Base-by-base conservation (phyloP, 1,140 invertebrate genomes). In the Habropoda laboriosa region DNA sequence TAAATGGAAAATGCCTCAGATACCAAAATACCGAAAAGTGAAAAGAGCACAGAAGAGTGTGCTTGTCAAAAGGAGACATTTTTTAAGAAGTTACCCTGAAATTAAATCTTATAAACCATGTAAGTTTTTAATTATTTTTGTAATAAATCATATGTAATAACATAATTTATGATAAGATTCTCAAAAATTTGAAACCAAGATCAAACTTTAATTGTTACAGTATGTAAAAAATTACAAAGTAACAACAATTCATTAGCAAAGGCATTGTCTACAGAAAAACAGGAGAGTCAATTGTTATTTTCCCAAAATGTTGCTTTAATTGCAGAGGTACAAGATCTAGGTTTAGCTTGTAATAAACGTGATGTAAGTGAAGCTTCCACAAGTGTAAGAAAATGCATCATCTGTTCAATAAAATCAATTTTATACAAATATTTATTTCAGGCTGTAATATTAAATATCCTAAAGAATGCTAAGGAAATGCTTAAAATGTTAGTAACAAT, bases 161-260 rank as follows among this genome's bases (percentile, higher is more conserved):
- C 5, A n/a, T 21, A 35, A 35, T 60, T 5, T 13, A n/a, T n/a
- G n/a, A n/a, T n/a, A n/a, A n/a, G n/a, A n/a, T 35, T 35, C 60
- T 32, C 10, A 53, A 58, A 13, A 58, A 49, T 30, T 13, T 79
- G 12, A 32, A 12, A 64, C 12, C 35, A 40, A 57, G 45, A 30
- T 66, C 12, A 45, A 64, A 53, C 53, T 58, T 63, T 47, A 24
- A 64, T 76, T 27, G 47, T 89, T 81, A 13, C 60, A 92, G 89
- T 88, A 21, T 92, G 86, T 24, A 83, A 91, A 45, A 88, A 91
- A 61, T 66, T 92, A 7, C 90, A 89, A 58, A 82, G 24, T 5
- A 92, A 92, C 57, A 92, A 92, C 68, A 87, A 77, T 76, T 86
- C 79, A 6, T 81, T 92, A 18, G 91, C 91, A 0, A 91, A 85